Percentiles rank a stretch among this genome's conserved stretches.
These are phyloP conservation scores for Carassius auratus DNA, from an alignment of 2,113 vertebrate species.

Conservation along the genomic window DNA sequence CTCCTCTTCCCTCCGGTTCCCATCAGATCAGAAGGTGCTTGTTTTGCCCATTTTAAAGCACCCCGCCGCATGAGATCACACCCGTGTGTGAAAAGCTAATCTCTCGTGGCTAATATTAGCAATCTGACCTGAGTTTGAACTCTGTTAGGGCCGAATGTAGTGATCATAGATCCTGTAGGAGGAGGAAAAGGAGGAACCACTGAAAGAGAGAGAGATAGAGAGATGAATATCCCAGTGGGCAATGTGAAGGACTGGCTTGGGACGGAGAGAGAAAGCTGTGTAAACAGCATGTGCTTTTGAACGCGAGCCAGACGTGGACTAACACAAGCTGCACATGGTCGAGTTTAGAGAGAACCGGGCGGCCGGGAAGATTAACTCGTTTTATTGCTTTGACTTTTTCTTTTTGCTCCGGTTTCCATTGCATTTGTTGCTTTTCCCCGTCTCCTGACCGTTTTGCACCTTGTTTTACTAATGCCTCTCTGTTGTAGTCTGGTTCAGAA, in stretches of 20 bases:
- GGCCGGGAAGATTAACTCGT: conserved; percentile 35
- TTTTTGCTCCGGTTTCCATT: conserved; percentile 63
- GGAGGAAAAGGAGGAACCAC: conserved; percentile 36
- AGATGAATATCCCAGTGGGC: conserved; percentile 75
- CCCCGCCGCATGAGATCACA: background rate
- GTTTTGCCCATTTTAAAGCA: background rate
- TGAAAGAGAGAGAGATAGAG: conserved; percentile 68
- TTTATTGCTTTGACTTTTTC: conserved; percentile 55
- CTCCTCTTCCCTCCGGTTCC: background rate
- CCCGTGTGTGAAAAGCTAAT: background rate
- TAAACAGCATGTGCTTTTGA: conserved; percentile 67
- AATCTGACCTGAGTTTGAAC: conserved; percentile 21
- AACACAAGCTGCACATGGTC: conserved; percentile 22
- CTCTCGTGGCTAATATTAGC: background rate
- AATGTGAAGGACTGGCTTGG: conserved; percentile 73
- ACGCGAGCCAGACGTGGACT: conserved; percentile 51
- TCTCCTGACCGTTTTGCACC: conserved; percentile 78
- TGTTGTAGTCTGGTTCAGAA: conserved; percentile 61
- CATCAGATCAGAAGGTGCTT: background rate
- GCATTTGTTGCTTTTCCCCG: conserved; percentile 65
- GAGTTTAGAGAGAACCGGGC: conserved; percentile 26
- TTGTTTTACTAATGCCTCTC: conserved; percentile 87
- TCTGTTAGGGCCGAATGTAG: background rate
- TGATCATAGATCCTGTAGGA: background rate
- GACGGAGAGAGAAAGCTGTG: conserved; percentile 58